Conservation (phyloP, 2,797 vertebrate species). For the Psittacula echo region DNA sequence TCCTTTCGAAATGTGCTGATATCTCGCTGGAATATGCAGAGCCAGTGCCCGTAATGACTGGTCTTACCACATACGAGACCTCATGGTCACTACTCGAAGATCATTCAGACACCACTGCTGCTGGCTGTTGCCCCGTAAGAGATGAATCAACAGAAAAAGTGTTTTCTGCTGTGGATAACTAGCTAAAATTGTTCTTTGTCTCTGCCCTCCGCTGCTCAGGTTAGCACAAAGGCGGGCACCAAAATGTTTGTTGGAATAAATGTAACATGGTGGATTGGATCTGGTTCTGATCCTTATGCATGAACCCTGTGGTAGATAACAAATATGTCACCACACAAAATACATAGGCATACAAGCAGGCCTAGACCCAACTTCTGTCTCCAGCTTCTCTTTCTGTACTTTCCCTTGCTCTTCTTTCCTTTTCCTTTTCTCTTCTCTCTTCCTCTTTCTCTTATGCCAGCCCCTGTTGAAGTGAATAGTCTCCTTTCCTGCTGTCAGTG, state of each 20-base stretch:
- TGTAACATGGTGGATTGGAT: background rate
- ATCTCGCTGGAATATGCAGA: background rate
- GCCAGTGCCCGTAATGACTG: background rate
- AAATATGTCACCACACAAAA: background rate
- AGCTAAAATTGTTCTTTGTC: background rate
- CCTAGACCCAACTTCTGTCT: background rate
- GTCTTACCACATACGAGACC: fast-evolving
- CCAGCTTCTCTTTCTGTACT: background rate
- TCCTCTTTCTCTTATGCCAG: background rate
- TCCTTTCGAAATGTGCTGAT: fast-evolving
- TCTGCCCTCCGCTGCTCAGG: background rate
- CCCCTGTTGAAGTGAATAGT: background rate
- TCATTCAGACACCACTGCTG: background rate
- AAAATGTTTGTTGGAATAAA: background rate
- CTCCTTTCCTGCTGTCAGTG: background rate
- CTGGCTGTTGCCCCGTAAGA: background rate
- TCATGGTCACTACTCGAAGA: background rate
- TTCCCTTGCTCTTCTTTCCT: background rate
- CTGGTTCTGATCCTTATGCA: background rate
- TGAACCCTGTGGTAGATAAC: background rate
- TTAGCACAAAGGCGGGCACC: background rate
- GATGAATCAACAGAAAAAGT: background rate
- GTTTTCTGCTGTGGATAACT: background rate
- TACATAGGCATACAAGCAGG: background rate
- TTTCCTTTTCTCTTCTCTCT: background rate